Evolutionary conservation across 2,888 invertebrate species (phyloP), one percentile per base, ranked within the genome.

Genomic region (Lampropteryx suffumata): DNA sequence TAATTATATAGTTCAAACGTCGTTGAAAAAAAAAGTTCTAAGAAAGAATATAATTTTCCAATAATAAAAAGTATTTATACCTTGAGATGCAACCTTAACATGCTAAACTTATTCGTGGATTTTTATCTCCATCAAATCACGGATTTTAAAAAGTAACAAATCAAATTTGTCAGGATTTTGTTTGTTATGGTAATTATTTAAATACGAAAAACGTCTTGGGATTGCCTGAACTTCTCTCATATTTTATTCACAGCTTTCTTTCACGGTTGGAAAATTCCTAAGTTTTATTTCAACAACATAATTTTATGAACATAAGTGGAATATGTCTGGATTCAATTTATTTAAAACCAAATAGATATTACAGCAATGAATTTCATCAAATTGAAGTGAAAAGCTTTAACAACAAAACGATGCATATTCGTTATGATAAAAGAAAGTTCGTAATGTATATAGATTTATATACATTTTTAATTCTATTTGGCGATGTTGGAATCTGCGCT

Each of bases 141-240:
- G 2, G 82, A 82, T 82, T 88, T n/a, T 87, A 89, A 87, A 89
- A 89, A 87, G 76, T 87, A 89, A 90, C 88, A 88, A 88, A 83
- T 77, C 71, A 76, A 79, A 80, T 82, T 83, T 81, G 74, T 71
- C 70, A 66, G 79, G 85, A 82, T 87, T 87, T 85, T 87, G 85
- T 89, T 87, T 88, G 86, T 84, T 84, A 86, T 88, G 87, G 84
- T 88, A 85, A 88, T 89, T 90, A 89, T 90, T 89, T 85, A 90
- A 90, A 89, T 88, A 86, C 80, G 81, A 78, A 88, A 89, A 90
- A 84, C 86, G 86, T 84, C 88, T 85, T 74, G 82, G 84, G 80
- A 84, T 84, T 83, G 74, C 80, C 76, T 84, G 82, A 88, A 87
- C 79, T 88, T 85, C 74, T 69, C 84, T 87, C 82, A 89, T 89